Conservation (phyloP, 2,888 invertebrate species). For the Zootermopsis nevadensis region DNA sequence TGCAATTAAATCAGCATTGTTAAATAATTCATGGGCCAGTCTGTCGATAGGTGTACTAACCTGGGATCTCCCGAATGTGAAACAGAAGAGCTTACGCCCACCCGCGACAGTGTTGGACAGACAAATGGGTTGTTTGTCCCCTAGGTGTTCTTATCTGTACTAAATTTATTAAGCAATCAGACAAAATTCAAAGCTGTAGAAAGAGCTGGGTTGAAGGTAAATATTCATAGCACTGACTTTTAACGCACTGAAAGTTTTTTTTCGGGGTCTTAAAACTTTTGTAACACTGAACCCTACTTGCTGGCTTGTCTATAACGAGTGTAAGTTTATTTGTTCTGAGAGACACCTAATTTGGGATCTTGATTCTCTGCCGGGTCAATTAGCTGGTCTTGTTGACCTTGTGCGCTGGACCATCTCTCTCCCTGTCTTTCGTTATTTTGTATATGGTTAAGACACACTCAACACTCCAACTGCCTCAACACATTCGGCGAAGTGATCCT, state of each 20-base stretch:
- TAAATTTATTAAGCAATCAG: no score
- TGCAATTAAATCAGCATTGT: no score
- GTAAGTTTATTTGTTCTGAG: constrained; percentile 37
- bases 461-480: no score
- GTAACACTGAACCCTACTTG: background rate
- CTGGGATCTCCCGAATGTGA: no score
- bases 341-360: constrained; percentile 48
- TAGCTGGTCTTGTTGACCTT: constrained; percentile 49
- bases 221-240: background rate
- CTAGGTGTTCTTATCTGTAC: no score
- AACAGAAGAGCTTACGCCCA: no score
- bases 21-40: no score
- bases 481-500: no score
- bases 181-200: no score
- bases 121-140: no score
- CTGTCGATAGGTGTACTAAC: no score
- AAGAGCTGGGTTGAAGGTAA: background rate
- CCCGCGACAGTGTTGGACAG: no score
- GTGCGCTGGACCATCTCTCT: background rate
- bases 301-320: constrained; percentile 18
- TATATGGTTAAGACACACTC: background rate
- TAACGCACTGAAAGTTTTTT: background rate
- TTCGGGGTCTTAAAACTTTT: background rate
- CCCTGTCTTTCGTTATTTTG: background rate
- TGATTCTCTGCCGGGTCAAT: constrained; percentile 48